Evolutionary conservation across 2,113 vertebrate species (phyloP), one percentile per base, ranked within the genome.

Genomic region (Cyphomyrus plagiostoma): DNA sequence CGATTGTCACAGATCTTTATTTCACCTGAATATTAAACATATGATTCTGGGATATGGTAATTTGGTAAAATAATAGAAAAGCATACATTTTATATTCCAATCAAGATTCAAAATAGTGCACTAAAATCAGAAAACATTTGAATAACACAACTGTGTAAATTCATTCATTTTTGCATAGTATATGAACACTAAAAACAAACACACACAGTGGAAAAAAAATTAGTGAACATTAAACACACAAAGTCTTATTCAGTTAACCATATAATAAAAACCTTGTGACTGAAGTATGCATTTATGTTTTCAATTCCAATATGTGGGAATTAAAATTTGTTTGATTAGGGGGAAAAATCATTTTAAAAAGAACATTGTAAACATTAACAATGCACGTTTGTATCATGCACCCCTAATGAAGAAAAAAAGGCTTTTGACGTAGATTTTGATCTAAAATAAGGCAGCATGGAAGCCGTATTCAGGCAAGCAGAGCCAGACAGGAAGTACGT

Each of bases 401-500:
- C 45, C 23, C 26, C 13, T 26, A 17, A 46, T 13, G 45, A 53
- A 62, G 19, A 45, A 62, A 58, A 35, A n/a, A 88, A 48, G 52
- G 53, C 52, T 13, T 46, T n/a, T 88, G 39, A 66, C 21, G 39
- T 21, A 88, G 39, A 89, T 58, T 46, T 62, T 52, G 52, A 70
- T 70, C 74, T 83, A 62, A 23, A 56, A 62, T 56, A 84, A 58
- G 49, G 88, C 11, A 19, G 50, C 52, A 26, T n/a, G 77, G 15
- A 88, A 66, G 35, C 26, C 4, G 26, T 58, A 9, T 42, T 4
- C 77, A 89, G 82, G 39, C 4, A 56, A 4, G 52, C 49, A 89
- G 88, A 85, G 35, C 80, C 6, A 23, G 77, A 46, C 39, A 87
- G 50, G 58, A 19, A 46, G 83, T 2, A 58, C 90, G 90, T 93